phyloP scores from a whole-genome alignment of 2,113 vertebrate species.

The rabbit (Oryctolagus cuniculus) region mOryCun1.1 NC_091447.1:60905001-60905500 shows the following conservation, averaged over 20 bases:
- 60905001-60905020: constrained; percentile 75
- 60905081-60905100: background rate
- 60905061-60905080: constrained; percentile 69
- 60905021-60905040: constrained; percentile 76
- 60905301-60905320: too few relatives aligned
- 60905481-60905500: too few relatives aligned
- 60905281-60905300: constrained; percentile 86
- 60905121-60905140: background rate
- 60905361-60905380: constrained; percentile 16
- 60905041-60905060: constrained; percentile 55
- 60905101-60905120: background rate
- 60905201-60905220: constrained; percentile 94
- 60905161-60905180: constrained; percentile 92
- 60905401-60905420: constrained; percentile 91
- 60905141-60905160: background rate
- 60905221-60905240: constrained; percentile 95
- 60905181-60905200: constrained; percentile 94
- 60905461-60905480: too few relatives aligned
- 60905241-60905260: constrained; percentile 95
- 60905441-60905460: constrained; percentile 85
- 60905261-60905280: constrained; percentile 94
- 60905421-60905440: constrained; percentile 94
- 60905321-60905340: accelerated
- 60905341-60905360: constrained; percentile 18
- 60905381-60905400: constrained; percentile 94